A percentile compares a stretch with the other conserved stretches of the same genome.
phyloP scores from a whole-genome alignment of 1,140 invertebrate genomes.

The Anoplophora glabripennis region DNA sequence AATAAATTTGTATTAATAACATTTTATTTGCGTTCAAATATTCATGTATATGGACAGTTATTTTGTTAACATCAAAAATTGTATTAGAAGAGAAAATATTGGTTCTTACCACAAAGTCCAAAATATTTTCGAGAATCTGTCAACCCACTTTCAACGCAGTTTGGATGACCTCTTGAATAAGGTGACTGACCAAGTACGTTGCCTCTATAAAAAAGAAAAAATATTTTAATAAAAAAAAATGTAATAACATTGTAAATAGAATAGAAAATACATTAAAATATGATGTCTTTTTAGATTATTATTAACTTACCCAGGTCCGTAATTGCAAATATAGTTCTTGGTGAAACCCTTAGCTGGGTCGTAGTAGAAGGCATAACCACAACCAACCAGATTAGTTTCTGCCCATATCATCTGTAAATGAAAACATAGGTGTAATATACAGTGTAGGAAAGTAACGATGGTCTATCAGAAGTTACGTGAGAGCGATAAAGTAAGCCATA shows the following conservation, averaged over 20 bases:
- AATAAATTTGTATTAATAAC: too few relatives aligned
- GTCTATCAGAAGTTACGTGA: too few relatives aligned
- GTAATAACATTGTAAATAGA: too few relatives aligned
- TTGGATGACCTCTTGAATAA: slow-evolving; percentile 70
- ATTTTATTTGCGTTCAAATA: background rate
- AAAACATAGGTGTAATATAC: too few relatives aligned
- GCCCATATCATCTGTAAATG: slow-evolving; percentile 75
- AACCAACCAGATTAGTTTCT: slow-evolving; percentile 73
- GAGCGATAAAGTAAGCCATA: too few relatives aligned
- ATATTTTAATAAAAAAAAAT: slow-evolving; percentile 8
- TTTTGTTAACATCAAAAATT: too few relatives aligned
- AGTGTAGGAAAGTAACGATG: too few relatives aligned
- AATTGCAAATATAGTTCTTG: slow-evolving; percentile 84
- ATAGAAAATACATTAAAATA: too few relatives aligned
- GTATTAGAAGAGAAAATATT: too few relatives aligned
- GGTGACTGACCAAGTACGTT: slow-evolving; percentile 73
- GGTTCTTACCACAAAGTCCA: slow-evolving; percentile 74
- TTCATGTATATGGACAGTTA: background rate
- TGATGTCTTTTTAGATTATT: too few relatives aligned
- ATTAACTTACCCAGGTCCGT: slow-evolving; percentile 69
- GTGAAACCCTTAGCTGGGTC: slow-evolving; percentile 67
- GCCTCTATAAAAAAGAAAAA: slow-evolving; percentile 54
- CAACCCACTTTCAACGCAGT: slow-evolving; percentile 67
- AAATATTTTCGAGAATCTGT: slow-evolving; percentile 68
- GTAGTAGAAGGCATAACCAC: slow-evolving; percentile 77